Evolutionary conservation across 2,888 invertebrate species (phyloP), one percentile per base, ranked within the genome.

Genomic region (Tuta absoluta): DNA sequence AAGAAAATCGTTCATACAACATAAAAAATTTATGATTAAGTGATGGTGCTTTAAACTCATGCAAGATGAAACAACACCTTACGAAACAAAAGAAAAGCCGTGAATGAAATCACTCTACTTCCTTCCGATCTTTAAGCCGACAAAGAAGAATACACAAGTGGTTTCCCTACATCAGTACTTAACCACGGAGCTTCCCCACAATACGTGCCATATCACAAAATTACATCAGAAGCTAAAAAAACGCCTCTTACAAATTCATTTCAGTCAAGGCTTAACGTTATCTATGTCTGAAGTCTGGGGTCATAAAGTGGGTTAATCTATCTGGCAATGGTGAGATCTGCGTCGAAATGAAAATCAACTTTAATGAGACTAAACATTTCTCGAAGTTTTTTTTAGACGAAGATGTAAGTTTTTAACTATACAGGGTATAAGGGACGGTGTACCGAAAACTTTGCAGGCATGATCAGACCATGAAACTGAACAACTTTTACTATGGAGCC

Each of bases 141-240:
- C 56, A 56, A 56, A 56, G 17, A 56, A 33, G 17, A 56, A 8
- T 7, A 56, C 4, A 17, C 8, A 56, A 56, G 56, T 33, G 56
- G n/a, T 56, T 33, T 17, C 33, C 33, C 24, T 14, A 28, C 28
- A 56, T 33, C 17, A 33, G 56, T 33, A 28, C 56, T 56, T 56
- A 56, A 33, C 28, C 56, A 56, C 56, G 56, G 24, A 56, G 23
- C 51, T 14, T 21, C 23, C 23, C 51, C 23, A 23, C 21, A 53
- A 28, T 10, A 56, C 56, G 56, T 56, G 56, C 56, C 24, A 4
- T 56, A 56, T 56, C 56, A 5, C 28, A 56, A 33, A 33, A 19
- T 56, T 33, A 19, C n/a, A 56, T 56, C 56, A 33, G 19, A n/a
- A 33, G 56, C 56, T 56, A 33, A 33, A 56, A 56, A 33, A 33